These are phyloP conservation scores for Bursaphelenchus mucronatus DNA, from an alignment of 1,140 invertebrate species.

Conservation along the genomic window DNA sequence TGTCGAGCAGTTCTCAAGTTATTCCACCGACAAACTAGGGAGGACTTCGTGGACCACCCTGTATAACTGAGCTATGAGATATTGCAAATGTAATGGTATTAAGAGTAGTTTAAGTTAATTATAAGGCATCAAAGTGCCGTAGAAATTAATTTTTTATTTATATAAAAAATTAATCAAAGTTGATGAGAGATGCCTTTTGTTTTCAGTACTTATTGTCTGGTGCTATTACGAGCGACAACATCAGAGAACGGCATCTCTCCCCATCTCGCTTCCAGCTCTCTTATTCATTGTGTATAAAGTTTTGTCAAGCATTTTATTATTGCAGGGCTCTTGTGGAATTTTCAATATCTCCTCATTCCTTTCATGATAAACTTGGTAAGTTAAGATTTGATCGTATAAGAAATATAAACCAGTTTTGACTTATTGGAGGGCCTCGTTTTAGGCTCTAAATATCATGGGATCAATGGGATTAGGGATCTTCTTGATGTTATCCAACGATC, in stretches of 20 bases:
- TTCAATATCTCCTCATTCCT: conserved; percentile 27
- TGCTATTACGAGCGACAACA: conserved; percentile 14
- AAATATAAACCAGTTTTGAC: background rate
- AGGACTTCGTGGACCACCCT: too few relatives aligned
- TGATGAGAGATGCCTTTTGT: background rate
- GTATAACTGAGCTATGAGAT: too few relatives aligned
- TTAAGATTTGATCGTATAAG: background rate
- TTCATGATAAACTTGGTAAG: conserved; percentile 36
- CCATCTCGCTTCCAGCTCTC: conserved; percentile 20
- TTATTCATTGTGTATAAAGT: conserved; percentile 23
- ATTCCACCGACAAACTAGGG: too few relatives aligned
- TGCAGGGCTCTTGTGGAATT: conserved; percentile 27
- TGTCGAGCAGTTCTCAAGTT: too few relatives aligned
- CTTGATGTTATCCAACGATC: conserved; percentile 31
- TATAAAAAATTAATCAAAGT: background rate
- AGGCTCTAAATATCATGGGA: conserved; percentile 36
- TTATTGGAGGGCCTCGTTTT: background rate
- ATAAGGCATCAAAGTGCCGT: background rate
- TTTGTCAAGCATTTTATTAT: conserved; percentile 27
- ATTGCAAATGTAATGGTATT: too few relatives aligned
- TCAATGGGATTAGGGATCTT: conserved; percentile 31
- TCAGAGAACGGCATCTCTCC: conserved; percentile 7
- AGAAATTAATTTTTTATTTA: too few relatives aligned
- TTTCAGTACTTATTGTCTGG: conserved; percentile 27
- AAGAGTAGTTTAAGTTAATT: too few relatives aligned